A percentile compares a stretch with the other conserved stretches of the same genome.
phyloP scores from a whole-genome alignment of 2,888 invertebrate genomes.

The Ecliptopera silaceata region DNA sequence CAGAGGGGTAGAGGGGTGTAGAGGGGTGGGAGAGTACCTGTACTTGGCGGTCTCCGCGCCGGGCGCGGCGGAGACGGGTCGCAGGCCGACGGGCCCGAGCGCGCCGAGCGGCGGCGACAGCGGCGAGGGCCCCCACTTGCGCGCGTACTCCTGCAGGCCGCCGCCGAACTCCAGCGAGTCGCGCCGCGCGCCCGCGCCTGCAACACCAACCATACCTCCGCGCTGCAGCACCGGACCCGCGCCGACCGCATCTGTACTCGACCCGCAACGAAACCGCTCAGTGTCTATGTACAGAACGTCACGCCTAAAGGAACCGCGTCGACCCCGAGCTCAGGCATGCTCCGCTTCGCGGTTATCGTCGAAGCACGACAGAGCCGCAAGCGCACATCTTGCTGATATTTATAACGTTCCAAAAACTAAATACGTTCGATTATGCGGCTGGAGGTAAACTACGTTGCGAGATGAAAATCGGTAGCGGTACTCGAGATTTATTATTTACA shows the following conservation, averaged over 20 bases:
- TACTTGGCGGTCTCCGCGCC: slow-evolving; percentile 94
- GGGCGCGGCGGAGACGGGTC: slow-evolving; percentile 87
- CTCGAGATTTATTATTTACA: slow-evolving; percentile 32
- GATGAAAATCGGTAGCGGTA: slow-evolving; percentile 19
- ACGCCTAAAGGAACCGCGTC: slow-evolving; percentile 11
- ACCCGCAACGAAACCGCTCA: slow-evolving; percentile 33
- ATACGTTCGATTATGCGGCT: slow-evolving; percentile 10
- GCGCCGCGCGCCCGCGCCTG: slow-evolving; percentile 75
- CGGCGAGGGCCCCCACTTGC: slow-evolving; percentile 83
- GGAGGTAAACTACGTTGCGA: slow-evolving; percentile 11
- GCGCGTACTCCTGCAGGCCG: slow-evolving; percentile 78
- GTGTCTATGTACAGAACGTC: slow-evolving; percentile 29
- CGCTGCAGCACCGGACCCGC: slow-evolving; percentile 45
- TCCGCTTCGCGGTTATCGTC: too few species aligned
- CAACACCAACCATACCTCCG: slow-evolving; percentile 58
- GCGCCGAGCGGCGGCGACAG: slow-evolving; percentile 89
- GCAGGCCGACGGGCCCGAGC: slow-evolving; percentile 86
- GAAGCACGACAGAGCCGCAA: slow-evolving; percentile 8
- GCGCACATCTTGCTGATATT: slow-evolving; percentile 1
- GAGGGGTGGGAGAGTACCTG: slow-evolving; percentile 70
- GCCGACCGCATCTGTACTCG: slow-evolving; percentile 35
- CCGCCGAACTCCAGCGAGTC: slow-evolving; percentile 84
- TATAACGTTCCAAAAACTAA: slow-evolving; percentile 16
- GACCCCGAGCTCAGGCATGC: slow-evolving; percentile 11
- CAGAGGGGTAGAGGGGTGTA: background rate